Conservation (phyloP, 2,888 invertebrate genomes). For the Actias luna region DNA sequence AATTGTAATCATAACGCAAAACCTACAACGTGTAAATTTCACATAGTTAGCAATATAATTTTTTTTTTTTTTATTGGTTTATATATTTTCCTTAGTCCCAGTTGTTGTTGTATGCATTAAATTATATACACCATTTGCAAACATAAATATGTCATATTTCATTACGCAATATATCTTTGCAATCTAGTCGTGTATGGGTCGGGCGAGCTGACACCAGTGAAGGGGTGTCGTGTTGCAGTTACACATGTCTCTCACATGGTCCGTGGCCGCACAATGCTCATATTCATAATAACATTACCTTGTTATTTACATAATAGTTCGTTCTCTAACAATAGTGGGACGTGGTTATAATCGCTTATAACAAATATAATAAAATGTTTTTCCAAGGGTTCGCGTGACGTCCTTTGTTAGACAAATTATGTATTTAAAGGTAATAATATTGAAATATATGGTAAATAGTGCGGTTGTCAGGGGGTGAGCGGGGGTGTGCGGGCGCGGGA, state of each 20-base stretch:
- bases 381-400: slow-evolving; percentile 1
- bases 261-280: neutral
- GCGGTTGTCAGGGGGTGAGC: neutral
- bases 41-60: too few relatives aligned
- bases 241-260: slow-evolving; percentile 30
- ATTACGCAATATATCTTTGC: neutral
- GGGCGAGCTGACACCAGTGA: neutral
- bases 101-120: neutral
- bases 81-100: too few relatives aligned
- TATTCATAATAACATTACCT: slow-evolving; percentile 37
- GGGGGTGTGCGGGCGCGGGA: neutral
- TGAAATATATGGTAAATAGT: slow-evolving; percentile 25
- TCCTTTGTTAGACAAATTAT: neutral
- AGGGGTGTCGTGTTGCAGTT: slow-evolving; percentile 34
- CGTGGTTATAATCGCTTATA: slow-evolving; percentile 3
- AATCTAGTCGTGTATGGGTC: neutral
- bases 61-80: neutral
- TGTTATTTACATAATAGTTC: slow-evolving; percentile 51
- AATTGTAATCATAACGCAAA: too few relatives aligned
- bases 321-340: slow-evolving; percentile 11
- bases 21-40: too few relatives aligned
- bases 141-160: neutral
- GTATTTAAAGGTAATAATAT: slow-evolving; percentile 19
- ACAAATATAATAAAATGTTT: slow-evolving; percentile 15
- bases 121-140: neutral